These are phyloP conservation scores for Bubo bubo DNA, from an alignment of 2,113 vertebrate genomes.

Conservation along the genomic window DNA sequence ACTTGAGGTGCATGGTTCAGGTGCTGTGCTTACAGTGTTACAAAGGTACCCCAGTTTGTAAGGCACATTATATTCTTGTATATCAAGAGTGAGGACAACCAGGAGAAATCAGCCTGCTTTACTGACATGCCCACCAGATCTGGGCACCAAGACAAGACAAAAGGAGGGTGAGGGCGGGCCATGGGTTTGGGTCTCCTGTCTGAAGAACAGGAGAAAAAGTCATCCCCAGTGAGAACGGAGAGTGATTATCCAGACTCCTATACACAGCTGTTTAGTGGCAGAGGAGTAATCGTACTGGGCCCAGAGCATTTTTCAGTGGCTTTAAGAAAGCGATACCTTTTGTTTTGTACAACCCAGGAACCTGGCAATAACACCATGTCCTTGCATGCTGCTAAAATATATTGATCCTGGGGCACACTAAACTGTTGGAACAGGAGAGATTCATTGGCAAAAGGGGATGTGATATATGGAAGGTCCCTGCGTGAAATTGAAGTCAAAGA, in stretches of 20 bases:
- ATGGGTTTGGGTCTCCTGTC: background rate
- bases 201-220: background rate
- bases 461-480: slow-evolving; percentile 31
- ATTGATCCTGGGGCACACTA: slow-evolving; percentile 39
- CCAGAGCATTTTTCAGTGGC: background rate
- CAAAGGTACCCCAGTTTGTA: background rate
- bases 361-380: slow-evolving; percentile 51
- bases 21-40: background rate
- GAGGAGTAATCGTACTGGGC: background rate
- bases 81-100: background rate
- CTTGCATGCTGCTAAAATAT: slow-evolving; percentile 59
- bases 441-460: slow-evolving; percentile 12
- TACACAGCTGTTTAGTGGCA: background rate
- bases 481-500: background rate
- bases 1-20: background rate
- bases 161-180: background rate
- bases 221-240: background rate
- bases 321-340: slow-evolving; percentile 54
- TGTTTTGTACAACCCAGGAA: slow-evolving; percentile 1
- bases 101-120: background rate
- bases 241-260: background rate
- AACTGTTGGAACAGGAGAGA: slow-evolving; percentile 36
- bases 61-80: background rate
- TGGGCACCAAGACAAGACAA: background rate
- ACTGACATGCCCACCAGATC: background rate